Evolutionary conservation across 2,888 invertebrate species (phyloP).

Genomic region (Dryococelus australis): DNA sequence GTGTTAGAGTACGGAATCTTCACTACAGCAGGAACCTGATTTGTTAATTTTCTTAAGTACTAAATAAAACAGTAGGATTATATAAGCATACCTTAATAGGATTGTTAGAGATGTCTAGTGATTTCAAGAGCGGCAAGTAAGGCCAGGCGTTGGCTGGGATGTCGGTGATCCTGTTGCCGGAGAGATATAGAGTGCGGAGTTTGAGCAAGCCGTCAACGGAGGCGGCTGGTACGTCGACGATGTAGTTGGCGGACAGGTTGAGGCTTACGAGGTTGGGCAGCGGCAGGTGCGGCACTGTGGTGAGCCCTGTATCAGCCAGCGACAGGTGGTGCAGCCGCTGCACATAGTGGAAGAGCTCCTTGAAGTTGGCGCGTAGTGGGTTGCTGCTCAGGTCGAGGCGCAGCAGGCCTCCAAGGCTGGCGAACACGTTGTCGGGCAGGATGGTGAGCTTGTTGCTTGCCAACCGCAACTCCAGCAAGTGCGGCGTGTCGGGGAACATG

Average conservation of each 20-base stretch:
- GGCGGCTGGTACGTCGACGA: slow-evolving; percentile 73
- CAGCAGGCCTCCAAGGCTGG: slow-evolving; percentile 78
- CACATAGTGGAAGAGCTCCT: slow-evolving; percentile 86
- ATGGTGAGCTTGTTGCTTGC: slow-evolving; percentile 83
- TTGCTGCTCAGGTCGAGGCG: slow-evolving; percentile 83
- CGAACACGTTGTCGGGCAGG: slow-evolving; percentile 88
- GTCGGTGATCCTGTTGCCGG: slow-evolving; percentile 77
- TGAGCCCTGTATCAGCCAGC: slow-evolving; percentile 79
- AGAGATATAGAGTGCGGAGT: slow-evolving; percentile 77
- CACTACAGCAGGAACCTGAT: no score
- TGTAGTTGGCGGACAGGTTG: slow-evolving; percentile 80
- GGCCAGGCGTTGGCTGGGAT: slow-evolving; percentile 79
- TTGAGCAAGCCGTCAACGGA: slow-evolving; percentile 65
- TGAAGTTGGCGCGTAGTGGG: slow-evolving; percentile 82
- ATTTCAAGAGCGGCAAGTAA: slow-evolving; percentile 74
- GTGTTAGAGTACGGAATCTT: no score
- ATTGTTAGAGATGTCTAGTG: slow-evolving; percentile 82
- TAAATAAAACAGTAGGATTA: no score
- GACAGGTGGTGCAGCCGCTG: slow-evolving; percentile 81
- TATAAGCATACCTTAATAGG: slow-evolving; percentile 66
- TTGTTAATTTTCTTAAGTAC: no score
- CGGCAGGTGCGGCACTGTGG: slow-evolving; percentile 76
- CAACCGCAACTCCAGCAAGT: slow-evolving; percentile 78
- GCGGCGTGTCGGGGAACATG: slow-evolving; percentile 84
- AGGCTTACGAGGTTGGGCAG: slow-evolving; percentile 79